These are phyloP conservation scores for Iphiclides podalirius DNA, from an alignment of 2,888 invertebrate genomes.

Conservation along the genomic window DNA sequence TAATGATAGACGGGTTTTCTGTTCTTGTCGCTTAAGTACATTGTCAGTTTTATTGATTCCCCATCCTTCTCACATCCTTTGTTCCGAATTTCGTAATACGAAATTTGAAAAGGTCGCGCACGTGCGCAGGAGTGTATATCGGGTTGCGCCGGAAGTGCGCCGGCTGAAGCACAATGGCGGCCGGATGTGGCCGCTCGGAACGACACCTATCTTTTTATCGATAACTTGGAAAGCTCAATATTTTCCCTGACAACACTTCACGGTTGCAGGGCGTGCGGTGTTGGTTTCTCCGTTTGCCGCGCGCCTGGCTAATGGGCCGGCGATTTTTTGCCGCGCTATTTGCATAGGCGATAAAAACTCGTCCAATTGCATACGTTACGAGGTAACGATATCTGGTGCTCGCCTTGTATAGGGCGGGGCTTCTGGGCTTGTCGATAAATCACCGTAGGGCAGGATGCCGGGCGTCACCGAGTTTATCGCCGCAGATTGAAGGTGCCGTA, in stretches of 20 bases:
- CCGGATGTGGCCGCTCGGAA: conserved; percentile 78
- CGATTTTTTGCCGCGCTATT: conserved; percentile 14
- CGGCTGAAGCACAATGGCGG: conserved; percentile 70
- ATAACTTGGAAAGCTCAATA: conserved; percentile 75
- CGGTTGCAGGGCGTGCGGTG: conserved; percentile 9
- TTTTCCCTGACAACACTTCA: conserved; percentile 68
- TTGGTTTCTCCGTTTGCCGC: conserved; percentile 17
- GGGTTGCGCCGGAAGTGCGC: conserved; percentile 76
- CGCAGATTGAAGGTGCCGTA: conserved; percentile 44
- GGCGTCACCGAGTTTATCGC: conserved; percentile 32
- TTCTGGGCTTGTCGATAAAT: conserved; percentile 38
- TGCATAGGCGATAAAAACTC: conserved; percentile 16
- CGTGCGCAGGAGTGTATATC: conserved; percentile 79
- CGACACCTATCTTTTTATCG: conserved; percentile 79
- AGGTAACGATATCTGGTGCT: conserved; percentile 30
- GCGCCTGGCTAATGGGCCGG: conserved; percentile 14
- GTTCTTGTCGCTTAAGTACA: neutral
- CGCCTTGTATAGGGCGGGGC: conserved; percentile 33
- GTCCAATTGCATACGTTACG: conserved; percentile 23
- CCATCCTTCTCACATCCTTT: conserved; percentile 37
- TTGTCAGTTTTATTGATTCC: conserved; percentile 31
- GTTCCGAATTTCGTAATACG: conserved; percentile 59
- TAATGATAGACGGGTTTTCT: neutral
- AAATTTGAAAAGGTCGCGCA: conserved; percentile 75
- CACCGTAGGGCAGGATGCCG: conserved; percentile 33